Evolutionary conservation across 2,888 invertebrate genomes (phyloP), one percentile per base, ranked within the genome.

Genomic region (Caenorhabditis drosophilae): DNA sequence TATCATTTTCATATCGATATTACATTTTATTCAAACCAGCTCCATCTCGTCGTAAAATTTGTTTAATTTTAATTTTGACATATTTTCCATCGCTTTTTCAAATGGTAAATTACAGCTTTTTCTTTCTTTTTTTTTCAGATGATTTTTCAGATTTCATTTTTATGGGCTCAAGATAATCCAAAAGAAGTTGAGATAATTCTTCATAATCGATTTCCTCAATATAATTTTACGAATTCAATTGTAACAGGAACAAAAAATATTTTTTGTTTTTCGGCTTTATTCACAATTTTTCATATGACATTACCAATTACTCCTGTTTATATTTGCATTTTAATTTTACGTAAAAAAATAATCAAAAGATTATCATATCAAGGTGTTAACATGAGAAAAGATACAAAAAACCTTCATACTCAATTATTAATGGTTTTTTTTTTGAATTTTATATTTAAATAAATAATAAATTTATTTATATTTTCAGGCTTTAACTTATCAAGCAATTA

Each of bases 311-410:
- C 56, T 27, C 62, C 62, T 3, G 51, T 58, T 25, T 53, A 64
- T 49, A 23, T 22, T 31, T 48, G 53, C 22, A 67, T 70, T 31
- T 41, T 67, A 11, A 54, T 60, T 22, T 23, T 70, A 23, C 45
- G 70, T 16, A 27, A 42, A n/a, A 57, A 31, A 26, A 70, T 67
- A 6, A 55, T 58, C 11, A 18, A 44, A 1, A 51, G 48, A 23
- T 38, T 70, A 16, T 42, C 54, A 11, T 46, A 27, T 23, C 15
- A 66, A 23, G 58, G 57, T n/a, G 46, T 50, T 15, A 58, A 53
- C 34, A 63, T 70, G 41, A 54, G 60, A 0, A 56, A 57, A 20
- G 59, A 60, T 34, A 70, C 70, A 2, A 63, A 53, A 26, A 64
- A 55, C 3, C 49, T 70, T 26, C 70, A 70, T 36, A 38, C 50